Conservation (phyloP, 2,797 vertebrate species). For the Saxicola maurus region DNA sequence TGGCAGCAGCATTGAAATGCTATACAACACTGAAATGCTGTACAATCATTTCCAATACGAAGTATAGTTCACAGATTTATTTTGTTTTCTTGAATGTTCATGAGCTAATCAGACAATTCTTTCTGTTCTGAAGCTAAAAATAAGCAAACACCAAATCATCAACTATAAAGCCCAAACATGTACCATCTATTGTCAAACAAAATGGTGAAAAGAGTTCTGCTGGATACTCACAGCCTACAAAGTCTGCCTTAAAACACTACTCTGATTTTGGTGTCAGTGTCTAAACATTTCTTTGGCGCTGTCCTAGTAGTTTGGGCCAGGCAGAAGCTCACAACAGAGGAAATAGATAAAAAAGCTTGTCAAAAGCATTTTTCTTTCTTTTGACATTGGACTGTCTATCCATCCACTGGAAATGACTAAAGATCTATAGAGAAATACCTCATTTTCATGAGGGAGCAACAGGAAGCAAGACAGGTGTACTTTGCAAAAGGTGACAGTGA, state of each 20-base stretch:
- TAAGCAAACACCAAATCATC: not conserved
- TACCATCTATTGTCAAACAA: not conserved
- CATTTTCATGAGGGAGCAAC: not conserved
- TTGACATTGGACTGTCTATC: not conserved
- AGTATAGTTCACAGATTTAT: not conserved
- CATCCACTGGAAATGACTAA: not conserved
- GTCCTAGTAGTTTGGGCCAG: not conserved
- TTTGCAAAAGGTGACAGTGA: not conserved
- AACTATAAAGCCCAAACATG: not conserved
- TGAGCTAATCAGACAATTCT: not conserved
- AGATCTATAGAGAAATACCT: not conserved
- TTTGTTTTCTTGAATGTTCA: not conserved
- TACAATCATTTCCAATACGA: not conserved
- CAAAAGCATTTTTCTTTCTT: not conserved
- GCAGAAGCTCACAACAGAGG: not conserved
- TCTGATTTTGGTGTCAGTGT: not conserved
- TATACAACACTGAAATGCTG: not conserved
- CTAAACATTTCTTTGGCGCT: not conserved
- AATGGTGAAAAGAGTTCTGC: not conserved
- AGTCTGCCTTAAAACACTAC: not conserved
- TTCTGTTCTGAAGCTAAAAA: not conserved
- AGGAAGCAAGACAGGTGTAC: not conserved
- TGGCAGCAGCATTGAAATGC: not conserved
- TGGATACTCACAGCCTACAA: not conserved
- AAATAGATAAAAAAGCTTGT: not conserved